A percentile compares a stretch with the other conserved stretches of the same genome.
Evolutionary conservation across 1,140 invertebrate genomes (phyloP).

Genomic region (Copidosoma floridanum): DNA sequence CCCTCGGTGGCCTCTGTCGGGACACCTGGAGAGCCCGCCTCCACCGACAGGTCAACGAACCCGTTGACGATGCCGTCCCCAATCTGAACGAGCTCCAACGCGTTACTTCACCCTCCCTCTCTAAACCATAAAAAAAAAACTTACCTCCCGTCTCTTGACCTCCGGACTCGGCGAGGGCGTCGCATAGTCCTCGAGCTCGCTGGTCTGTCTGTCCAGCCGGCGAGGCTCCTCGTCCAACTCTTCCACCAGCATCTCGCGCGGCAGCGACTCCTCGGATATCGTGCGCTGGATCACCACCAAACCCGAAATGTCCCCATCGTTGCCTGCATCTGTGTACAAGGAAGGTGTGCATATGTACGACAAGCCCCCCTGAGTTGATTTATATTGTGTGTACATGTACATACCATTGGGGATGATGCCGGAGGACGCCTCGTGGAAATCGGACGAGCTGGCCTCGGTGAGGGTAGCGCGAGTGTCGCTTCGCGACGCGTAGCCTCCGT

Average conservation of each 20-base stretch:
- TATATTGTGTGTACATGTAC: too few relatives aligned
- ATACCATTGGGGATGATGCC: too few relatives aligned
- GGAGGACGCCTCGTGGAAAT: neutral
- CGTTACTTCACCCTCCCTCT: slow-evolving; percentile 43
- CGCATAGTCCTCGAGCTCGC: slow-evolving; percentile 12
- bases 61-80: neutral
- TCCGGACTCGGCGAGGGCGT: slow-evolving; percentile 48
- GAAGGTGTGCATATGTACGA: too few relatives aligned
- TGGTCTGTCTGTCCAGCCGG: slow-evolving; percentile 24
- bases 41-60: slow-evolving; percentile 10
- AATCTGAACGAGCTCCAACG: too few relatives aligned
- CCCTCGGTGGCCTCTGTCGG: too few relatives aligned
- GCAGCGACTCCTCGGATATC: slow-evolving; percentile 53
- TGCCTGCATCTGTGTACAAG: too few relatives aligned
- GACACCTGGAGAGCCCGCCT: too few relatives aligned
- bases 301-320: too few relatives aligned
- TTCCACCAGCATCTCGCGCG: slow-evolving; percentile 46
- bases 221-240: slow-evolving; percentile 33
- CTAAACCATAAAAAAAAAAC: slow-evolving; percentile 15
- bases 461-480: neutral
- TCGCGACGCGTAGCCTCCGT: slow-evolving; percentile 17
- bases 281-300: slow-evolving; percentile 32
- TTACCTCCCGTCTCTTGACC: slow-evolving; percentile 35
- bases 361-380: too few relatives aligned
- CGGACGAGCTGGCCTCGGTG: neutral